These are phyloP conservation scores for Seriola aureovittata DNA, from an alignment of 2,113 vertebrate species.

Conservation along the genomic window DNA sequence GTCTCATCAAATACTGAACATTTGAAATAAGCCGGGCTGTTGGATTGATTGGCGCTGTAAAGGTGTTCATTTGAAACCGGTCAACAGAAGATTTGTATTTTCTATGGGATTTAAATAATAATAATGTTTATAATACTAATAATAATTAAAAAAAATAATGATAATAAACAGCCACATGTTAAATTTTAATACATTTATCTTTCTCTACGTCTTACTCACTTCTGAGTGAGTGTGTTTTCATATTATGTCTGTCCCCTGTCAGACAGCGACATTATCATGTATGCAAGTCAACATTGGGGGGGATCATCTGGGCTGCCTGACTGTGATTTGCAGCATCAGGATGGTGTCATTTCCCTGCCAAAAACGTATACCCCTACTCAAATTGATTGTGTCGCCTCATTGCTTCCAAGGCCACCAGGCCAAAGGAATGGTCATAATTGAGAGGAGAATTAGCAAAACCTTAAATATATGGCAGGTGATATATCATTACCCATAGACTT, in stretches of 20 bases:
- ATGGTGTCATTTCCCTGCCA: conserved; percentile 83
- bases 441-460: conserved; percentile 94
- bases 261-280: conserved; percentile 28
- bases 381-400: conserved; percentile 86
- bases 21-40: no score
- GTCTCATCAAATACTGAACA: no score
- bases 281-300: conserved; percentile 46
- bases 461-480: conserved; percentile 93
- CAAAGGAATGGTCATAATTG: conserved; percentile 86
- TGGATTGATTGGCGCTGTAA: no score
- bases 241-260: neutral
- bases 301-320: conserved; percentile 60
- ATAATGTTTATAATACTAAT: no score
- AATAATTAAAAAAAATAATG: neutral
- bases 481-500: conserved; percentile 99
- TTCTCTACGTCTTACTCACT: neutral
- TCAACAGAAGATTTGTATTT: no score
- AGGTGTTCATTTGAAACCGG: no score
- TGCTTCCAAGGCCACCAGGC: conserved; percentile 80
- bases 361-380: conserved; percentile 78
- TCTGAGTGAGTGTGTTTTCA: neutral
- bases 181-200: neutral
- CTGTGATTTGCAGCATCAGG: conserved; percentile 83
- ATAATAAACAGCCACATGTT: neutral
- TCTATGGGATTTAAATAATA: no score